Conservation (phyloP, 1,140 invertebrate species). For the Ostrea edulis region DNA sequence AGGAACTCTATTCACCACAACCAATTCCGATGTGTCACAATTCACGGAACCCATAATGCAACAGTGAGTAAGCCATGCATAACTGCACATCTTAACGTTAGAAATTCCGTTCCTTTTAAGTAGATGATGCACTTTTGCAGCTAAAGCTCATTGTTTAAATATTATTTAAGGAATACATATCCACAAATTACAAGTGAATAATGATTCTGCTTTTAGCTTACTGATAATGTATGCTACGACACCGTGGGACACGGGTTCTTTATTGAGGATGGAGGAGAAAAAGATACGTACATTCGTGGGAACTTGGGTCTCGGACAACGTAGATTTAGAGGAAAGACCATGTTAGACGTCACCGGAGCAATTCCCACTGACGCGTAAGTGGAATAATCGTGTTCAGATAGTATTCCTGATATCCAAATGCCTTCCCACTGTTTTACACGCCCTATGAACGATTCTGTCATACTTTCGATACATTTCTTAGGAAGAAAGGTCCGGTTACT, state of each 20-base stretch:
- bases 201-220: conserved; percentile 51
- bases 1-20: conserved; percentile 63
- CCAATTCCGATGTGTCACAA: conserved; percentile 62
- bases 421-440: neutral
- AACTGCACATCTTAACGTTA: too few species aligned
- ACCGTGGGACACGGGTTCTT: conserved; percentile 72
- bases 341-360: conserved; percentile 2
- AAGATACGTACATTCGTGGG: conserved; percentile 63
- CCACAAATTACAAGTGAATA: too few species aligned
- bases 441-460: neutral
- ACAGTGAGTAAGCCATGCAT: conserved; percentile 41
- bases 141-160: too few species aligned
- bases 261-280: conserved; percentile 74
- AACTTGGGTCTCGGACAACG: conserved; percentile 66
- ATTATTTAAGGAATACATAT: too few species aligned
- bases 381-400: neutral
- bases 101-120: too few species aligned
- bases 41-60: conserved; percentile 64
- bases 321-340: neutral
- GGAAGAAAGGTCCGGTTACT: conserved; percentile 13
- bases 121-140: too few species aligned
- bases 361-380: conserved; percentile 41
- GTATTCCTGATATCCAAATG: neutral
- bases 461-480: neutral
- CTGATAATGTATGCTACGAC: conserved; percentile 69